phyloP scores from a whole-genome alignment of 2,888 invertebrate species.

The Hypsopygia costalis region DNA sequence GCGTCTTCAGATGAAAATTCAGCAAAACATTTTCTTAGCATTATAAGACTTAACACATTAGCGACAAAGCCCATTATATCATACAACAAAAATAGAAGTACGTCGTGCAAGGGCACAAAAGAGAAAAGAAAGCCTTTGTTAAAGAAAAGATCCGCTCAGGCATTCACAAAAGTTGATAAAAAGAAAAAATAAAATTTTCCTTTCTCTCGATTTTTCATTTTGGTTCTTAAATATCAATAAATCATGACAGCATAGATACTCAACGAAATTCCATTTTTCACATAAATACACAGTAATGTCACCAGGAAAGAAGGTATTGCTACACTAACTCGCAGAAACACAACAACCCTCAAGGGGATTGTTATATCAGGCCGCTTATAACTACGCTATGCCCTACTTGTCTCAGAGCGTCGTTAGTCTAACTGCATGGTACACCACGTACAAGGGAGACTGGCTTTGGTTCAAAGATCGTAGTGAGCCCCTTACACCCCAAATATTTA shows the following conservation, averaged over 20 bases:
- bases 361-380: too few relatives aligned
- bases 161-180: constrained; percentile 13
- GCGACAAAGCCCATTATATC: constrained; percentile 5
- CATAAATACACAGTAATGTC: too few relatives aligned
- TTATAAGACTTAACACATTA: constrained; percentile 3
- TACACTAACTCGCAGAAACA: too few relatives aligned
- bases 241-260: constrained; percentile 6
- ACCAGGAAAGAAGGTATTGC: too few relatives aligned
- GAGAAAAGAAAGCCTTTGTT: constrained; percentile 18
- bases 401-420: too few relatives aligned
- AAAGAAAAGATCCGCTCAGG: constrained; percentile 17
- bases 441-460: too few relatives aligned
- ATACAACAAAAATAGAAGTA: constrained; percentile 8
- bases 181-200: constrained; percentile 6
- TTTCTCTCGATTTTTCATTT: constrained; percentile 17
- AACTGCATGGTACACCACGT: too few relatives aligned
- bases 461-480: too few relatives aligned
- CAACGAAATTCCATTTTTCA: background rate
- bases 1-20: constrained; percentile 12
- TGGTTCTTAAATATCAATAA: constrained; percentile 14
- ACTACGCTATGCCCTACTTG: too few relatives aligned
- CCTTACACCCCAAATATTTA: too few relatives aligned
- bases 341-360: too few relatives aligned
- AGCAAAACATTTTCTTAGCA: background rate
- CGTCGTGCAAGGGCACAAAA: constrained; percentile 13